A percentile compares a stretch with the other conserved stretches of the same genome.
These are phyloP conservation scores for Liopterus haemorrhoidalis DNA, from an alignment of 2,888 invertebrate genomes.

Conservation along the genomic window DNA sequence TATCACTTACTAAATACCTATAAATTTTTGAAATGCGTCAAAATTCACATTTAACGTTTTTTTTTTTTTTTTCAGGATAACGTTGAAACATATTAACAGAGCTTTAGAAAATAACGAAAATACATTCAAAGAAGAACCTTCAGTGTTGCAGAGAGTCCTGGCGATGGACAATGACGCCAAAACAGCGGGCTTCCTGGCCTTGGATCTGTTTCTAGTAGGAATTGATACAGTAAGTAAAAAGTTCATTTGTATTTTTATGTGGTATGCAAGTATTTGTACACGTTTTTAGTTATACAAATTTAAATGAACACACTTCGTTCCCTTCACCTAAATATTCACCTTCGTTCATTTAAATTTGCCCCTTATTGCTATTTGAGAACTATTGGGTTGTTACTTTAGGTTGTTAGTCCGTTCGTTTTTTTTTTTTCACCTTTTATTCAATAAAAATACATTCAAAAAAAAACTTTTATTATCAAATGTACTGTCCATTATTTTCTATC, in stretches of 20 bases:
- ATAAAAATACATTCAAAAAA: too few relatives aligned
- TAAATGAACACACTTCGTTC: too few relatives aligned
- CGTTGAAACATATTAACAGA: constrained; percentile 56
- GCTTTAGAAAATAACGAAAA: constrained; percentile 48
- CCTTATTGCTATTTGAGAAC: too few relatives aligned
- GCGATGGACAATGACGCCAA: constrained; percentile 54
- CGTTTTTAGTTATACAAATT: too few relatives aligned
- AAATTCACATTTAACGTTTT: background rate
- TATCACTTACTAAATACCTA: background rate
- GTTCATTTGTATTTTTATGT: background rate
- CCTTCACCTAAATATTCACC: too few relatives aligned
- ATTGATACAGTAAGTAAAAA: constrained; percentile 60
- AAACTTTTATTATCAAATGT: too few relatives aligned
- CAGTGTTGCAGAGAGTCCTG: constrained; percentile 60
- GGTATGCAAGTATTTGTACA: background rate
- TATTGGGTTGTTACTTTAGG: background rate
- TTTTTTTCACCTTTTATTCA: constrained; percentile 4
- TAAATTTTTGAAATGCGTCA: background rate
- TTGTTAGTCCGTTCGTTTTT: background rate
- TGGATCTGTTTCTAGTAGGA: constrained; percentile 74
- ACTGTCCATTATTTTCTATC: too few relatives aligned
- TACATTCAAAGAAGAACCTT: constrained; percentile 47
- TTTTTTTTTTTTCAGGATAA: constrained; percentile 50
- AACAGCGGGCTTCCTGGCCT: constrained; percentile 62
- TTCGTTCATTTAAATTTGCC: too few relatives aligned